Conservation (phyloP, 2,113 vertebrate genomes). For the Gorsachius goisagi region DNA sequence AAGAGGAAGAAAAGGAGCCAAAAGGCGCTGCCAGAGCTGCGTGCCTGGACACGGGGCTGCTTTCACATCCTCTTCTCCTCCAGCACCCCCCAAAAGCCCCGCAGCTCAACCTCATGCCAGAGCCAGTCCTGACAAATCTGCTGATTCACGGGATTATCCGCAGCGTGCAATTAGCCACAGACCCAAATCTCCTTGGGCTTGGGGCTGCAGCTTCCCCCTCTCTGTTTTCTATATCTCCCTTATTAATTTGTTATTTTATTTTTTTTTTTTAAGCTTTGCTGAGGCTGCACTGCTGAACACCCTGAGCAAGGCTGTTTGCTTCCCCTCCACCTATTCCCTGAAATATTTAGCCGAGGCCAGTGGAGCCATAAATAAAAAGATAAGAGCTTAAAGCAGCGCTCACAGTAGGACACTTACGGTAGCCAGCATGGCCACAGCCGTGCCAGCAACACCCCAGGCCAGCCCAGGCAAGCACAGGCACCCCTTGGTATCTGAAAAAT, state of each 20-base stretch:
- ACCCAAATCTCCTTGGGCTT: background rate
- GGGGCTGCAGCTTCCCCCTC: background rate
- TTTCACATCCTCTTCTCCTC: constrained; percentile 21
- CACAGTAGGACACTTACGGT: background rate
- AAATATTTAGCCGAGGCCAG: background rate
- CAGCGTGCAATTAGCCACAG: background rate
- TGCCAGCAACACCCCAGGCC: background rate
- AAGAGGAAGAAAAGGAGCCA: background rate
- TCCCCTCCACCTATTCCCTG: background rate
- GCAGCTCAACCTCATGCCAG: background rate
- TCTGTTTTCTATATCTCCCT: background rate
- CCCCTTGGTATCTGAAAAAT: background rate
- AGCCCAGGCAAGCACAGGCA: background rate
- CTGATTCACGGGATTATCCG: background rate
- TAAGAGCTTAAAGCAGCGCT: background rate
- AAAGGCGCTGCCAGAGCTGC: background rate
- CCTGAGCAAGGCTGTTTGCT: background rate
- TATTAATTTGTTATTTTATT: background rate
- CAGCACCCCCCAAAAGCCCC: background rate
- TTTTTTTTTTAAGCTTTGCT: background rate
- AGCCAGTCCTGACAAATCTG: background rate
- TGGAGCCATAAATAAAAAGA: background rate
- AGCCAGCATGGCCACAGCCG: rapidly evolving
- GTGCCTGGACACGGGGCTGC: background rate
- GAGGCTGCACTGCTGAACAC: rapidly evolving